Conservation (phyloP, 2,888 invertebrate genomes). For the Mimumesa dahlbomi region DNA sequence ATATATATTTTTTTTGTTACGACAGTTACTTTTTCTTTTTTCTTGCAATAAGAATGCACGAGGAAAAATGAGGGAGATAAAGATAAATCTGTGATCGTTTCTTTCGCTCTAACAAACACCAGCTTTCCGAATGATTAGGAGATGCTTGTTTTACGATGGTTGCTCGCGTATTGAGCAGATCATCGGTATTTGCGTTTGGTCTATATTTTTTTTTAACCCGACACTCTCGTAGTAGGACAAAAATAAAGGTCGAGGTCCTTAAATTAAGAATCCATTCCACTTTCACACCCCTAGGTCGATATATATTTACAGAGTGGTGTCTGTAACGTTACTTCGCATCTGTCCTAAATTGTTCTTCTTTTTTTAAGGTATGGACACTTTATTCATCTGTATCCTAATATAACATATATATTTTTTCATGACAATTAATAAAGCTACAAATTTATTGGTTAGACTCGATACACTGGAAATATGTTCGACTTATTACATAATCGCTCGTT, state of each 20-base stretch:
- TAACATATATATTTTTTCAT: conserved; percentile 46
- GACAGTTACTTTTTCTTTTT: conserved; percentile 17
- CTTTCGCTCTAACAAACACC: conserved; percentile 24
- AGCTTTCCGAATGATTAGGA: conserved; percentile 17
- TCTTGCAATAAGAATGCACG: conserved; percentile 23
- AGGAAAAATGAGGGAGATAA: conserved; percentile 15
- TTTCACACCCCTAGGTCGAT: conserved; percentile 27
- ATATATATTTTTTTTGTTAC: conserved; percentile 24
- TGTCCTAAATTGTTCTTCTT: conserved; percentile 45
- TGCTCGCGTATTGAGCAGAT: conserved; percentile 13
- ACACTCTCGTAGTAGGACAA: background rate
- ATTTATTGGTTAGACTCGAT: conserved; percentile 48
- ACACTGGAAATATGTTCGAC: conserved; percentile 15
- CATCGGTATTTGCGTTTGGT: too few species aligned
- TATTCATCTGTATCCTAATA: conserved; percentile 56
- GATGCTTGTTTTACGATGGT: conserved; percentile 10
- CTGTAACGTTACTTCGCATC: conserved; percentile 25
- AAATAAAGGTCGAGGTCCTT: conserved; percentile 26
- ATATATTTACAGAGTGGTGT: conserved; percentile 25
- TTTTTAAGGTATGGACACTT: conserved; percentile 51
- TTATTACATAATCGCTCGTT: conserved; percentile 19
- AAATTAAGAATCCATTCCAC: conserved; percentile 15
- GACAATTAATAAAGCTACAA: conserved; percentile 60
- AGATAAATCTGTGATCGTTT: conserved; percentile 55
- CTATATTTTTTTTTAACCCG: conserved; percentile 6